phyloP scores from a whole-genome alignment of 2,113 vertebrate genomes.

The Eptesicus fuscus region DNA sequence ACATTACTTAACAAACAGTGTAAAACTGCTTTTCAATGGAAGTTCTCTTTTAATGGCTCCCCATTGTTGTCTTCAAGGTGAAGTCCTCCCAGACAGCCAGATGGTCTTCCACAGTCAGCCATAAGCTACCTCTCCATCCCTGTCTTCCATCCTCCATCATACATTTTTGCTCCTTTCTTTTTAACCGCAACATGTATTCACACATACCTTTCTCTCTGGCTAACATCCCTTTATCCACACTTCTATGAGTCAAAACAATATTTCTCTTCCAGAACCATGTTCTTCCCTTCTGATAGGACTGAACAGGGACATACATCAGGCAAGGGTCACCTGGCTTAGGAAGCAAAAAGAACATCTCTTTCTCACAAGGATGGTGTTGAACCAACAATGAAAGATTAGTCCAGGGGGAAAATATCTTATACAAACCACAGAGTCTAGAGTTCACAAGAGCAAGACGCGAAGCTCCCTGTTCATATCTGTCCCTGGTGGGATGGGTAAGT shows the following conservation, averaged over 20 bases:
- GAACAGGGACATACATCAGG: neutral
- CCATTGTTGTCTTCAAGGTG: neutral
- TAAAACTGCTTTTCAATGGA: neutral
- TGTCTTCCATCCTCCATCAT: neutral
- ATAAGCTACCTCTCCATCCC: neutral
- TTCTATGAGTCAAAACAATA: neutral
- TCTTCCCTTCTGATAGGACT: neutral
- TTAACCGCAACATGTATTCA: neutral
- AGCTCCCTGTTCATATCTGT: neutral
- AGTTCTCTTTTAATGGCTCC: neutral
- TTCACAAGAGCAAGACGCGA: no score
- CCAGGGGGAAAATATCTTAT: no score
- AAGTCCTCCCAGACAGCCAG: fast-evolving
- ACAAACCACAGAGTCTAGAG: neutral
- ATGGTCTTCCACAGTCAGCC: neutral
- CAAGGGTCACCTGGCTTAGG: neutral
- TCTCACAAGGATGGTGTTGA: neutral
- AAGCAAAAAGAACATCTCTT: neutral
- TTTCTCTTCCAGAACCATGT: neutral
- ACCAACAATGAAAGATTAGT: neutral
- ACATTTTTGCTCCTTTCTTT: neutral
- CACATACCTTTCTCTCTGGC: neutral
- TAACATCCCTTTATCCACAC: neutral
- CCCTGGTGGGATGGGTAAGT: neutral
- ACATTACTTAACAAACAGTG: neutral